Evolutionary conservation across 1,140 invertebrate species (phyloP), one percentile per base, ranked within the genome.

Genomic region (Leguminivora glycinivorella): DNA sequence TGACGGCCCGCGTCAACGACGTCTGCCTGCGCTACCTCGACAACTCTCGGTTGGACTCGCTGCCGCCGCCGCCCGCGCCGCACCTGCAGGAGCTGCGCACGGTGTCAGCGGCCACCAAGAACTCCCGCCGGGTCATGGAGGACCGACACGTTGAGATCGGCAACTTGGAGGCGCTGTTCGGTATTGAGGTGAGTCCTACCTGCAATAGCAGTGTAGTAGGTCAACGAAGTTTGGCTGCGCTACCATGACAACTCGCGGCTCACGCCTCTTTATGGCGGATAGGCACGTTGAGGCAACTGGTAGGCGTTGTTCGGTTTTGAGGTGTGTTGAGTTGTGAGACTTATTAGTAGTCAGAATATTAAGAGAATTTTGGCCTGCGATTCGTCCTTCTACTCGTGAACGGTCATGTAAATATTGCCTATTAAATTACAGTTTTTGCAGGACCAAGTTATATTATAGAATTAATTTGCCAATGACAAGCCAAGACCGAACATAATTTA

Each of bases 231-330:
- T 31, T 31, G 3, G 7, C 29, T 31, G 29, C 7, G 29, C 29
- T n/a, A n/a, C n/a, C n/a, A n/a, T n/a, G n/a, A n/a, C n/a, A n/a
- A n/a, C n/a, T n/a, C n/a, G n/a, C n/a, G n/a, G n/a, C 90, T 93
- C 91, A 26, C 92, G 97, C 68, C 93, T 96, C 73, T 95, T 93
- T 80, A 97, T 98, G 96, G 97, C 98, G 92, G 97, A 98, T 83
- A 89, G 95, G 68, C 96, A 97, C 82, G 94, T 97, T 10, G 93
- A 97, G 69, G 95, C 67, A 94, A 96, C 81, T 92, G 96, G 73
- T 94, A 95, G 81, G 92, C 93, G 47, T 91, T 95, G 72, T 96
- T 95, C 87, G 94, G 93, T 82, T 93, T 95, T 72, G 88, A 94
- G 87, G 94, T 94, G 52, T 72, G 79, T 73, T n/a, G n/a, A n/a